Evolutionary conservation across 1,140 invertebrate species (phyloP).

Genomic region (Diorhabda carinulata): DNA sequence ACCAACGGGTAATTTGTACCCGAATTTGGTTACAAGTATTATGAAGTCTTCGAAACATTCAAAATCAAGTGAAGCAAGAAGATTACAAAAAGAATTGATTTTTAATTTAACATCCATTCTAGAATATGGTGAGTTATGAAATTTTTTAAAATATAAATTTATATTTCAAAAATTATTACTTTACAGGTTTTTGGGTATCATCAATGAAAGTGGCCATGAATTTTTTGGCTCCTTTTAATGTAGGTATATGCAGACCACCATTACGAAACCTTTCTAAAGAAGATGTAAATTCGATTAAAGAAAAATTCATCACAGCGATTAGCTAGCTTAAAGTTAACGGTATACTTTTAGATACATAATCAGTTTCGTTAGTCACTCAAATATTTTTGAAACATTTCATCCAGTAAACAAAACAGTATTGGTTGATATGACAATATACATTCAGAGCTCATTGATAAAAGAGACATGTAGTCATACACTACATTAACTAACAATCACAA

Average conservation of each 20-base stretch:
- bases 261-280: conserved; percentile 45
- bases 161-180: conserved; percentile 1
- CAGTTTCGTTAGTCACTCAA: no score
- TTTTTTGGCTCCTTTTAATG: conserved; percentile 54
- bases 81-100: conserved; percentile 50
- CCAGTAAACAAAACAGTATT: no score
- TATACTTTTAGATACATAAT: no score
- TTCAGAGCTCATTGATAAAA: no score
- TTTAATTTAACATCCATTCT: conserved; percentile 46
- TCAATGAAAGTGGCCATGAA: conserved; percentile 66
- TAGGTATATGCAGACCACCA: conserved; percentile 58
- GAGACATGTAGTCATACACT: no score
- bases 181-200: conserved; percentile 60
- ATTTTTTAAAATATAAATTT: background rate
- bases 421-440: no score
- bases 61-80: conserved; percentile 42
- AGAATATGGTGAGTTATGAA: conserved; percentile 49
- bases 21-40: conserved; percentile 49
- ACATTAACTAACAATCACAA: no score
- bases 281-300: conserved; percentile 30
- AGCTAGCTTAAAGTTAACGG: no score
- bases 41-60: conserved; percentile 43
- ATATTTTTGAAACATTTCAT: no score
- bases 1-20: conserved; percentile 61
- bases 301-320: background rate